These are phyloP conservation scores for Folsomia manolachei DNA, from an alignment of 2,888 invertebrate species.

Conservation along the genomic window DNA sequence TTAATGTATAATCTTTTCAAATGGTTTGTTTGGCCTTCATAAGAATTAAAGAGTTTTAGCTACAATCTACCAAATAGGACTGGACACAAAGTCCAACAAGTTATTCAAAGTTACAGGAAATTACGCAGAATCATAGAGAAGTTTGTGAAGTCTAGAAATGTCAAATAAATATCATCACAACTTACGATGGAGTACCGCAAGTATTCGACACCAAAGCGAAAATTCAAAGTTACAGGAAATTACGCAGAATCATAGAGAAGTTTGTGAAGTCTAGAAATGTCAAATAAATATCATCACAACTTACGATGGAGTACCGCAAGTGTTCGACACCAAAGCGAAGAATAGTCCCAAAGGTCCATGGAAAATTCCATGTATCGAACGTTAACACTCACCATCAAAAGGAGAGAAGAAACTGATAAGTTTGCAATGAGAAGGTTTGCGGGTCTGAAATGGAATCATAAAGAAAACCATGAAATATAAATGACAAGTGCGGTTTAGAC, in stretches of 20 bases:
- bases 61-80: too few relatives aligned
- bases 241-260: too few relatives aligned
- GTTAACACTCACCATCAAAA: slow-evolving; percentile 37
- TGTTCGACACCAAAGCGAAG: slow-evolving; percentile 23
- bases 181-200: slow-evolving; percentile 40
- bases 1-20: too few relatives aligned
- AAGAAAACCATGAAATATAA: neutral
- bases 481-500: too few relatives aligned
- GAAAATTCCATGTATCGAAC: slow-evolving; percentile 31
- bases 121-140: too few relatives aligned
- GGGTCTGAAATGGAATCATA: slow-evolving; percentile 31
- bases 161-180: neutral
- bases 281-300: neutral
- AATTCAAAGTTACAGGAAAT: too few relatives aligned
- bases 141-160: too few relatives aligned
- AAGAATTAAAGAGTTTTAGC: too few relatives aligned
- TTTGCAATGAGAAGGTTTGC: slow-evolving; percentile 45
- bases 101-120: too few relatives aligned
- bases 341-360: slow-evolving; percentile 30
- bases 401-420: slow-evolving; percentile 35
- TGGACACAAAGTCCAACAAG: too few relatives aligned
- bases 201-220: slow-evolving; percentile 23
- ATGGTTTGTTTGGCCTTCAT: too few relatives aligned
- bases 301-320: slow-evolving; percentile 39
- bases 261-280: too few relatives aligned